These are phyloP conservation scores for Ceratitis capitata DNA, from an alignment of 1,140 invertebrate genomes.

Conservation along the genomic window DNA sequence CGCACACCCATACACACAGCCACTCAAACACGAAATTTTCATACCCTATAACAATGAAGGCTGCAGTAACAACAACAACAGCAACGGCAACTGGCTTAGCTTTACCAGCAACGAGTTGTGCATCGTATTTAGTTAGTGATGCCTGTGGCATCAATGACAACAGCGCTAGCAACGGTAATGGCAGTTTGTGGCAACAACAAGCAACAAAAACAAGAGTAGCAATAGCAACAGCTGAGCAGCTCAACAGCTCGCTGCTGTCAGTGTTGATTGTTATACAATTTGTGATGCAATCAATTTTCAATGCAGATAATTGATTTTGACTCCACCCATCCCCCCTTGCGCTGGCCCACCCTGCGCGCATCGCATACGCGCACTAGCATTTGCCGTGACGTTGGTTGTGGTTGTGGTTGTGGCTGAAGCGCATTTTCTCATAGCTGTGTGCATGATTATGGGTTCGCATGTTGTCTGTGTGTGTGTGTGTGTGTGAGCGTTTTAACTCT, in stretches of 20 bases:
- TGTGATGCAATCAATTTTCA: constrained; percentile 34
- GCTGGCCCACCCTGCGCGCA: no score
- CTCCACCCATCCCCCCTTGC: neutral
- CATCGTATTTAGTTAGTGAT: neutral
- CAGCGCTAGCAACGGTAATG: neutral
- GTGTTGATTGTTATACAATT: constrained; percentile 25
- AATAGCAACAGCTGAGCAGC: neutral
- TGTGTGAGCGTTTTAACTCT: constrained; percentile 4
- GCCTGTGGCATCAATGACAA: neutral
- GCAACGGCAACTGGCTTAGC: neutral
- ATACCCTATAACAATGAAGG: neutral
- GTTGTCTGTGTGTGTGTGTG: neutral
- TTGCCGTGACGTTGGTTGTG: neutral
- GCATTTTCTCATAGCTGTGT: neutral
- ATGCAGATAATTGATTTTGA: constrained; percentile 27
- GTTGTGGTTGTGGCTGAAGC: neutral
- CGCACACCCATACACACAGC: neutral
- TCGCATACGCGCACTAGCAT: neutral
- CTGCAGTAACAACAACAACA: neutral
- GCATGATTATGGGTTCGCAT: neutral
- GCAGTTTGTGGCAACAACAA: neutral
- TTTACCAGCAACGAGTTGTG: neutral
- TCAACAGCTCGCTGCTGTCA: neutral
- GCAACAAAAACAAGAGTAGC: neutral
- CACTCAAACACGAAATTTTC: neutral